Evolutionary conservation across 2,113 vertebrate genomes (phyloP), one percentile per base, ranked within the genome.

Genomic region (Pseudorasbora parva): DNA sequence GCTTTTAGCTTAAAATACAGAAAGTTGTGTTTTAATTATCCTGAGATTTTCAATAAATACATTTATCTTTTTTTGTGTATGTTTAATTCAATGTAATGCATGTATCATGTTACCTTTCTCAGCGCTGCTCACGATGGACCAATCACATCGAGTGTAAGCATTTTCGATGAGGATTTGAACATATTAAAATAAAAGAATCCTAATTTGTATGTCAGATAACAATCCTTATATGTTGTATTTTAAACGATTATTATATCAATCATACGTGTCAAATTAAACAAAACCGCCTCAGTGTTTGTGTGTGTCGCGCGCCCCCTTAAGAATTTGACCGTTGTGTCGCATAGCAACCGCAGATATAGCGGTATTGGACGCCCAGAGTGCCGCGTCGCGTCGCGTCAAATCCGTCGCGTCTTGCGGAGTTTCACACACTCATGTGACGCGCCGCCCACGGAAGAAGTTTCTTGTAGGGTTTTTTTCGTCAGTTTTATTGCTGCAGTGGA

Each of bases 381-480:
- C 1, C 37, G 68, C 66, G 51, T 56, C 30, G 74, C 75, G 33
- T 43, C 41, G 56, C 56, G 56, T 78, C 30, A 37, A n/a, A n/a
- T n/a, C n/a, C n/a, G 37, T 37, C 37, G 33, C 19, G 30, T 37
- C 5, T 23, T 43, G 19, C 15, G 21, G 30, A 41, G 54, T 59
- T 6, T 57, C 75, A 15, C 37, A 21, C 37, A 21, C 37, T 62
- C 41, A 64, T 62, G 77, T 64, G 77, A 79, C 77, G 77, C 57
- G n/a, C 14, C 10, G 14, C 25, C 78, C 11, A 8, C 78, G 78
- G 78, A 79, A 79, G 77, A 79, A 79, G 78, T 64, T 49, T 51
- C 14, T 66, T 15, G 43, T 21, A 12, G 57, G 1, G 3, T 30
- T 25, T n/a, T n/a, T 49, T 10, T 78, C n/a, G n/a, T n/a, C 33